Evolutionary conservation across 2,888 invertebrate species (phyloP).

Genomic region (Electrophaes corylata): DNA sequence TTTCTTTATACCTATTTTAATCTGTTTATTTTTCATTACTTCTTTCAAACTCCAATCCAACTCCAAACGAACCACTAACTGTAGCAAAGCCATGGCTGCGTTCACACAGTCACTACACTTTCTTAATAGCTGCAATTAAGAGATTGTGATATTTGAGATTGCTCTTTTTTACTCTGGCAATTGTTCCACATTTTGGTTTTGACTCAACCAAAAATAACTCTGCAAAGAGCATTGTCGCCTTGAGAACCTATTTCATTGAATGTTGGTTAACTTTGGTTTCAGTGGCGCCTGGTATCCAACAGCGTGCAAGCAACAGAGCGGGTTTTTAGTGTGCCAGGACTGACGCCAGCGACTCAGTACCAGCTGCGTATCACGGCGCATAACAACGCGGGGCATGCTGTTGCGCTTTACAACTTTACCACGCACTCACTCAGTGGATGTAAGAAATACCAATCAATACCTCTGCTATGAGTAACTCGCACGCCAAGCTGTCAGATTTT

Average conservation of each 20-base stretch:
- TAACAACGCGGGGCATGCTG: slow-evolving; percentile 94
- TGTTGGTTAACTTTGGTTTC: slow-evolving; percentile 36
- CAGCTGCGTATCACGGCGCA: slow-evolving; percentile 90
- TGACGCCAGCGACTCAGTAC: slow-evolving; percentile 90
- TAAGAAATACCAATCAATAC: slow-evolving; percentile 63
- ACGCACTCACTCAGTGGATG: slow-evolving; percentile 91
- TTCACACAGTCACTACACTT: no score
- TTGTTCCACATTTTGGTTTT: no score
- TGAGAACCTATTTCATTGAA: background rate
- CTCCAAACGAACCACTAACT: no score
- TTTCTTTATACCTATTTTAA: no score
- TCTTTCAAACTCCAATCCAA: no score
- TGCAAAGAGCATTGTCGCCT: background rate
- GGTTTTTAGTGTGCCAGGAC: slow-evolving; percentile 90
- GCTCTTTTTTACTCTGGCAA: no score
- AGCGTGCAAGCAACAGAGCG: slow-evolving; percentile 92
- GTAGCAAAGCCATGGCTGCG: no score
- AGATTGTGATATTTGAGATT: no score
- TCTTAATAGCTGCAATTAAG: no score
- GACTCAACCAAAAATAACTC: background rate
- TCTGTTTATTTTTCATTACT: no score
- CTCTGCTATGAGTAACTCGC: background rate
- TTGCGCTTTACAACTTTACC: slow-evolving; percentile 93
- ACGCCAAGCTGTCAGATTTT: no score
- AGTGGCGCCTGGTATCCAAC: slow-evolving; percentile 92